Percentiles rank a stretch among this genome's conserved stretches.
Conservation (phyloP, 2,888 invertebrate genomes). For the Temnothorax unifasciatus region DNA sequence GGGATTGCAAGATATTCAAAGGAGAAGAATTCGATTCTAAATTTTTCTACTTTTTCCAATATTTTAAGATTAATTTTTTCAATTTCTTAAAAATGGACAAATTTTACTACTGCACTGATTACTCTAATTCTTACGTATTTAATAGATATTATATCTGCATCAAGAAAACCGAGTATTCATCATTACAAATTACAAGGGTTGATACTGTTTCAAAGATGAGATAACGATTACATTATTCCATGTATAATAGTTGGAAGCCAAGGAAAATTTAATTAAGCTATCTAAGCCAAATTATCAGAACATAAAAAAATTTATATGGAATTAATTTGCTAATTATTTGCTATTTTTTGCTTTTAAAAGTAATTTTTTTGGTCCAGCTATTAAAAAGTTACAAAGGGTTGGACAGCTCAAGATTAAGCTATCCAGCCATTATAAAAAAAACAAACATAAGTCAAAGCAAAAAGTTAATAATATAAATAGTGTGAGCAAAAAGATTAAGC, state of each 20-base stretch:
- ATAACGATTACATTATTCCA: slow-evolving; percentile 60
- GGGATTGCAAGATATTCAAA: neutral
- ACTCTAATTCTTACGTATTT: neutral
- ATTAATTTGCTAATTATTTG: too few species aligned
- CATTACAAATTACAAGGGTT: neutral
- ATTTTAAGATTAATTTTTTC: neutral
- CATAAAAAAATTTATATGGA: too few species aligned
- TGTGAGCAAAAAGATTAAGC: too few species aligned
- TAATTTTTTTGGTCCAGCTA: too few species aligned
- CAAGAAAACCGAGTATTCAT: neutral
- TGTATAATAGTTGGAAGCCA: slow-evolving; percentile 35
- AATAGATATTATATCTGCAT: neutral
- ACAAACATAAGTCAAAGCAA: too few species aligned
- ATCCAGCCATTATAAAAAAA: too few species aligned
- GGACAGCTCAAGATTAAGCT: too few species aligned
- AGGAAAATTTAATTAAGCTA: slow-evolving; percentile 57
- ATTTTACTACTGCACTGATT: neutral
- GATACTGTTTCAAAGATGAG: slow-evolving; percentile 25
- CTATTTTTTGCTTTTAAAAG: too few species aligned
- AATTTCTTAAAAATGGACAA: neutral
- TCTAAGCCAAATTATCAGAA: too few species aligned
- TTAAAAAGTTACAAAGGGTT: too few species aligned
- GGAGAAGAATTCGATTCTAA: neutral
- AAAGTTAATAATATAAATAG: too few species aligned
- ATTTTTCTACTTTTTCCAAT: neutral